Evolutionary conservation across 2,113 vertebrate species (phyloP).

Genomic region (Gobio gobio): DNA sequence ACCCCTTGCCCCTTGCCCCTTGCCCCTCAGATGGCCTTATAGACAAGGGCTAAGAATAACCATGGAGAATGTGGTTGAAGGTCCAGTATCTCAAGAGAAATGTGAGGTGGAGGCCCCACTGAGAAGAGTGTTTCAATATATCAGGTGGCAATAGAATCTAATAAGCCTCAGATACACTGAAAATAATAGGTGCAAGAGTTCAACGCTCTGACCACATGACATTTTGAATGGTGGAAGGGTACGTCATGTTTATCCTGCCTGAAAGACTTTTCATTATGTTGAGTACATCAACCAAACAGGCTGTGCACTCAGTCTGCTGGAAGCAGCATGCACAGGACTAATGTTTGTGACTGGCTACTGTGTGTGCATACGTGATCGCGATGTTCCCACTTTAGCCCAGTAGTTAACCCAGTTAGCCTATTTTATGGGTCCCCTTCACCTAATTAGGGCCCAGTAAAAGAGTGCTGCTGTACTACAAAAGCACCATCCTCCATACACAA

Average conservation of each 20-base stretch:
- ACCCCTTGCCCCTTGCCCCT: constrained; percentile 29
- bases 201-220: not conserved
- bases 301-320: not conserved
- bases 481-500: not conserved
- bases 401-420: constrained; percentile 29
- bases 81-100: constrained; percentile 47
- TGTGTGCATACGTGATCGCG: constrained; percentile 12
- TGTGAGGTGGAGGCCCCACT: constrained; percentile 26
- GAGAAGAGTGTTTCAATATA: constrained; percentile 8
- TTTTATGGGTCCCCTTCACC: constrained; percentile 28
- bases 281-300: constrained; percentile 19
- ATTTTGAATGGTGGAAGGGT: not conserved
- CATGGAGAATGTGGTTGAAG: constrained; percentile 44
- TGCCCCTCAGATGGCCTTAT: constrained; percentile 20
- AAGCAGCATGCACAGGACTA: not conserved
- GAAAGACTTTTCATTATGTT: not conserved
- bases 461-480: not conserved
- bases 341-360: constrained; percentile 36
- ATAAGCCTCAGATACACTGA: not conserved
- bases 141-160: not conserved
- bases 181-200: not conserved
- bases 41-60: constrained; percentile 55
- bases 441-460: not conserved
- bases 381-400: constrained; percentile 13
- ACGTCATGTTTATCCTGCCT: not conserved